Evolutionary conservation across 1,140 invertebrate species (phyloP).

Genomic region (Anoplolepis gracilipes): DNA sequence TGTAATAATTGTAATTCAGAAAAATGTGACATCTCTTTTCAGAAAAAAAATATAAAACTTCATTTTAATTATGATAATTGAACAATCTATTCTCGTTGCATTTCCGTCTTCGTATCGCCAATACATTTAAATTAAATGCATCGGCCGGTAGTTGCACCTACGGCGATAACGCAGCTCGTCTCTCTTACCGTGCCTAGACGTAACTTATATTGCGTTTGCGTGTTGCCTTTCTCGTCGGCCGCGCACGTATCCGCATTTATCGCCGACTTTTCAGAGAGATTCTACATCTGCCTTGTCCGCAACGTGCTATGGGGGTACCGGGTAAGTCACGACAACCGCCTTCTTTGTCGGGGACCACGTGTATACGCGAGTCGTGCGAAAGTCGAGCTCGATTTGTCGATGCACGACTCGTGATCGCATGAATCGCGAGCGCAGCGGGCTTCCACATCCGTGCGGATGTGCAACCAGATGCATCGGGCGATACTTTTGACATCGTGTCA

Average conservation of each 20-base stretch:
- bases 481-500: not conserved
- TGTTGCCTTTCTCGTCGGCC: conserved; percentile 55
- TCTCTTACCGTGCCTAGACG: conserved; percentile 19
- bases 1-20: not conserved
- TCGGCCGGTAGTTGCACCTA: not conserved
- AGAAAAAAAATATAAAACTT: not conserved
- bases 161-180: conserved; percentile 4
- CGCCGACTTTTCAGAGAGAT: conserved; percentile 67
- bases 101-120: not conserved
- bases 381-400: conserved; percentile 73
- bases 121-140: conserved; percentile 20
- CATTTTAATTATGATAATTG: not conserved
- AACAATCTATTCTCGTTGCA: not conserved
- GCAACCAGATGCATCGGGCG: no score
- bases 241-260: conserved; percentile 75
- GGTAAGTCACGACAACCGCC: conserved; percentile 68
- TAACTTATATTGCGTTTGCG: conserved; percentile 73
- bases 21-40: not conserved
- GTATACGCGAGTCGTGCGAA: conserved; percentile 71
- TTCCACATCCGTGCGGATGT: not conserved
- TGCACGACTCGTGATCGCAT: conserved; percentile 62
- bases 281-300: conserved; percentile 54
- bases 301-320: conserved; percentile 43
- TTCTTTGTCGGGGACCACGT: conserved; percentile 9
- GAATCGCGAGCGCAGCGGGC: not conserved